phyloP scores from a whole-genome alignment of 2,797 vertebrate species.

The Hybognathus amarus region DNA sequence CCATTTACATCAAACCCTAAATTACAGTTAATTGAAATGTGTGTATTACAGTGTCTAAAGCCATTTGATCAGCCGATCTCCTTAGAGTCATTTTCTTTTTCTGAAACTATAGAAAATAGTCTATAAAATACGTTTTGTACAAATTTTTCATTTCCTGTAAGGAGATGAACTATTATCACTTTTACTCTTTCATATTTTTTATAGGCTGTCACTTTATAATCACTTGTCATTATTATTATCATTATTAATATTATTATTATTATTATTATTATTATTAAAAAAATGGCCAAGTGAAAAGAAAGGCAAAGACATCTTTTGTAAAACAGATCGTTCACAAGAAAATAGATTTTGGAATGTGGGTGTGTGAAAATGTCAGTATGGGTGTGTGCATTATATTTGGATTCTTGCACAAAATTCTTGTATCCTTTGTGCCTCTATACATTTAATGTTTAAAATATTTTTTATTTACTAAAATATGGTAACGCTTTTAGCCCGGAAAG shows the following conservation, averaged over 20 bases:
- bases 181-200: not conserved
- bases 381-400: conserved; percentile 10
- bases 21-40: not conserved
- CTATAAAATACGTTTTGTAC: not conserved
- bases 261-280: too few relatives aligned
- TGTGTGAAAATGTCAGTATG: conserved; percentile 18
- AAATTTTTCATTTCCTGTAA: not conserved
- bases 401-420: not conserved
- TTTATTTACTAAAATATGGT: not conserved
- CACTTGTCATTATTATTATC: not conserved
- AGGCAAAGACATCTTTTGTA: not conserved
- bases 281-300: not conserved
- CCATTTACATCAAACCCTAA: not conserved
- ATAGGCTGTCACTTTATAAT: not conserved
- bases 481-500: too few relatives aligned
- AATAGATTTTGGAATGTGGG: conserved; percentile 23
- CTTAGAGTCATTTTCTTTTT: too few relatives aligned
- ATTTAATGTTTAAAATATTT: not conserved
- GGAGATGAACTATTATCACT: not conserved
- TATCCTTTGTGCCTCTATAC: not conserved
- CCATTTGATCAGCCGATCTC: too few relatives aligned
- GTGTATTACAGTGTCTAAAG: not conserved
- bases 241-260: not conserved
- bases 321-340: not conserved
- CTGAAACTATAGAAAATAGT: not conserved